Conservation (phyloP, 2,888 invertebrate genomes). For the Lumbricus terrestris region DNA sequence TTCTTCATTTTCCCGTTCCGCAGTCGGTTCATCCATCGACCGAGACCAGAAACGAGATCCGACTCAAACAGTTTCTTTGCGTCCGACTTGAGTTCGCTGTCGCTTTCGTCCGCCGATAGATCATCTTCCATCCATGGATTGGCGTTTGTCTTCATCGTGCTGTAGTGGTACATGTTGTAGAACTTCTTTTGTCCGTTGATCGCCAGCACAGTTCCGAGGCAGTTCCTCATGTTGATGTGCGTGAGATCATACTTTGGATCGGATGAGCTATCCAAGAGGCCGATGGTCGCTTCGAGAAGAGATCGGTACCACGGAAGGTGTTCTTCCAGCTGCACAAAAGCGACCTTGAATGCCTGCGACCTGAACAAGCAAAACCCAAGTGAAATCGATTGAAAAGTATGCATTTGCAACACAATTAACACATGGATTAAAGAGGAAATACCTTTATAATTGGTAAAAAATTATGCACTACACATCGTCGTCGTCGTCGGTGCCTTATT, state of each 20-base stretch:
- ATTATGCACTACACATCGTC: no score
- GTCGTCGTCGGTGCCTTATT: no score
- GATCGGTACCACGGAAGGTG: conserved; percentile 91
- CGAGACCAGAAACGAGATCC: conserved; percentile 72
- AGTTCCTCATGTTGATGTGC: conserved; percentile 81
- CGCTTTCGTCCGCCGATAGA: conserved; percentile 29
- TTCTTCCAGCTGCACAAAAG: conserved; percentile 86
- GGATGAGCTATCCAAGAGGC: conserved; percentile 58
- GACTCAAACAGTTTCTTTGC: conserved; percentile 43
- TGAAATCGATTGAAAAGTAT: no score
- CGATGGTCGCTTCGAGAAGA: conserved; percentile 67
- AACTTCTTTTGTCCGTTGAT: conserved; percentile 95
- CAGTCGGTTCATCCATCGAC: conserved; percentile 92
- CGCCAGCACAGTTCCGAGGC: conserved; percentile 80
- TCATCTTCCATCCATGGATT: not conserved
- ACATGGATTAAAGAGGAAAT: no score
- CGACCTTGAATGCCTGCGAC: conserved; percentile 93
- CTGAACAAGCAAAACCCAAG: conserved; percentile 62
- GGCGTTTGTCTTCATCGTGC: not conserved
- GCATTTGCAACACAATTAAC: no score
- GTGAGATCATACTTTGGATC: conserved; percentile 76
- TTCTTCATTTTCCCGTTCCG: conserved; percentile 94
- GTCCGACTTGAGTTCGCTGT: conserved; percentile 34
- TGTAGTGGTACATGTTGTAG: conserved; percentile 90
- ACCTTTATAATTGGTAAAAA: no score